Base-by-base conservation (phyloP, 2,797 vertebrate genomes). In the Cichlasoma orientale region DNA sequence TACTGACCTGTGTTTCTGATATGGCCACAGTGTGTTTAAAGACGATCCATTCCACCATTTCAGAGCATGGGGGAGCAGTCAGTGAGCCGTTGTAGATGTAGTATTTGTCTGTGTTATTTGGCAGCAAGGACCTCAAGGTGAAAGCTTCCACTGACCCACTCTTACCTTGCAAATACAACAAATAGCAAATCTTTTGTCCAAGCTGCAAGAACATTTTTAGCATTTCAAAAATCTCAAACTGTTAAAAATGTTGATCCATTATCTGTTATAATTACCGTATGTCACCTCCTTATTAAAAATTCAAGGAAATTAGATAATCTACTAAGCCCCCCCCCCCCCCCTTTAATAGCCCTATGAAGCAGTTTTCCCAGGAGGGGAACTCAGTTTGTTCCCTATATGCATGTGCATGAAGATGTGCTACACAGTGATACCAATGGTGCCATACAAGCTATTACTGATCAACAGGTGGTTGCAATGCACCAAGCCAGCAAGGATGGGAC, bases 41-140 rank as follows among this genome's bases (percentile, higher is more conserved):
- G 74, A 99, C 90, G 76, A 99, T 95, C 98, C 98, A 99, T 87
- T 99, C 96, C 71, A 99, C 98, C 0, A 92, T 94, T 92, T 99
- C 98, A 1, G 95, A 96, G 94, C 98, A 99, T 27, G 98, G 98
- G 19, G 98, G 98, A 4, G 94, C 82, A 1, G 97, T 97, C 70
- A 99, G 90, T 0, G 98, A 99, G 31, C 98, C 98, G 25, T 99
- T 99, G 79, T 99, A 99, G 84, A 96, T 97, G 88, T 97, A 99
- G 84, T 98, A 99, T 88, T 98, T 98, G 78, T 97, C 96, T 0
- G 97, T 98, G 84, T 96, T 94, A 29, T 97, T 96, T 0, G 98
- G 98, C 83, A 99, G 93, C 86, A 99, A 93, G 58, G 96, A 96
- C 66, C 95, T 90, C 89, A 97, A 78, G 75, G 93, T 78, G 90